phyloP scores from a whole-genome alignment of 2,113 vertebrate genomes.

The Rhipidura dahli region DNA sequence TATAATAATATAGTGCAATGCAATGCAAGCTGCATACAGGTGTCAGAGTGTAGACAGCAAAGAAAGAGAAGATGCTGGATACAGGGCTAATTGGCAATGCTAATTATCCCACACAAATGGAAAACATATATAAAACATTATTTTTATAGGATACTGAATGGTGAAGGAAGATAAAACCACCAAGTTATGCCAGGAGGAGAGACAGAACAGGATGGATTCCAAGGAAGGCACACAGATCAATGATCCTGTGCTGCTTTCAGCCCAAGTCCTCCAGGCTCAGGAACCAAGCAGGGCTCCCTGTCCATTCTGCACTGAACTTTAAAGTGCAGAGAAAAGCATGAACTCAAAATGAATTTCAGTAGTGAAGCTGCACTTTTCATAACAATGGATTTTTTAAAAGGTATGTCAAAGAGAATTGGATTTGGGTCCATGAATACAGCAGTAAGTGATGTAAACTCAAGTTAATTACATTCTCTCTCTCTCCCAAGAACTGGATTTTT shows the following conservation, averaged over 20 bases:
- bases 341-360: background rate
- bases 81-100: background rate
- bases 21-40: background rate
- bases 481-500: background rate
- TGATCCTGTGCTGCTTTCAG: background rate
- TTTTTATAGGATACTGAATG: background rate
- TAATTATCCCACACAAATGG: background rate
- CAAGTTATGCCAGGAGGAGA: background rate
- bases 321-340: background rate
- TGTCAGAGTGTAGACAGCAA: background rate
- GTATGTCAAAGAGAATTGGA: background rate
- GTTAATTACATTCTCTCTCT: background rate
- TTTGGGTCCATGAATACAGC: background rate
- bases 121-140: background rate
- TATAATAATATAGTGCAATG: too few relatives aligned
- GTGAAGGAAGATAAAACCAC: background rate
- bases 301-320: background rate
- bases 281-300: background rate
- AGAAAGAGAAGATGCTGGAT: background rate
- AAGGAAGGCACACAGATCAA: background rate
- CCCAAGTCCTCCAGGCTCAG: background rate
- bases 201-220: background rate
- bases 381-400: conserved; percentile 6
- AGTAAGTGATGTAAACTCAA: background rate
- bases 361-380: background rate